Evolutionary conservation across 2,113 vertebrate genomes (phyloP).

Genomic region (Hippocampus guttulatus): DNA sequence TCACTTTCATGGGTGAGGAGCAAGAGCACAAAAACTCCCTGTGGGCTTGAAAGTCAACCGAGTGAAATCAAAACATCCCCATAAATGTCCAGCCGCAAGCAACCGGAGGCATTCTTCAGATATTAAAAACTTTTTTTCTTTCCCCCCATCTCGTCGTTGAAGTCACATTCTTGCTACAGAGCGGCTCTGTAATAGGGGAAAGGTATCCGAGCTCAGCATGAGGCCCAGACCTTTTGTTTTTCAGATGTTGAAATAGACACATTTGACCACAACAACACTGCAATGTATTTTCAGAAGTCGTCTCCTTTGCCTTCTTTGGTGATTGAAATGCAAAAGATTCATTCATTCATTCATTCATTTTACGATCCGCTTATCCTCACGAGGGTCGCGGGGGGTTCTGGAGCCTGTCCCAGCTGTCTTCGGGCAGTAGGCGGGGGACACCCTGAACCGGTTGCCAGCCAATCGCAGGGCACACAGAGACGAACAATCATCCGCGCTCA

Average conservation of each 20-base stretch:
- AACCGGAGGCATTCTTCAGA: conserved; percentile 54
- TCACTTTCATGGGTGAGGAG: conserved; percentile 47
- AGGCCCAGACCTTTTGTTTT: not conserved
- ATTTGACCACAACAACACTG: not conserved
- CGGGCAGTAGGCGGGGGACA: no score
- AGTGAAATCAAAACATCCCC: conserved; percentile 18
- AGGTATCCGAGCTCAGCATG: conserved; percentile 41
- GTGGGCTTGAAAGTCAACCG: conserved; percentile 12
- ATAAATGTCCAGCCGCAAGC: conserved; percentile 39
- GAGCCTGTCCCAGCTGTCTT: no score
- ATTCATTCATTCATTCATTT: no score
- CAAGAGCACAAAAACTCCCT: conserved; percentile 29
- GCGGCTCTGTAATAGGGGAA: conserved; percentile 53
- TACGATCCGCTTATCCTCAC: no score
- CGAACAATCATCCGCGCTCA: no score
- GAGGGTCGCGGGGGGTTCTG: no score
- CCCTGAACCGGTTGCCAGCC: no score
- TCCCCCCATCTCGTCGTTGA: conserved; percentile 12
- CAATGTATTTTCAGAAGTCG: not conserved
- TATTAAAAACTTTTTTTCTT: conserved; percentile 49
- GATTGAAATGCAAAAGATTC: no score
- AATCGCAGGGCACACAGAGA: no score
- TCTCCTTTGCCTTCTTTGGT: not conserved
- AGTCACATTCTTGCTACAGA: conserved; percentile 54
- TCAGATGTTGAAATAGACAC: not conserved